Evolutionary conservation across 2,888 invertebrate species (phyloP), one percentile per base, ranked within the genome.

Genomic region (Cephus nigrinus): DNA sequence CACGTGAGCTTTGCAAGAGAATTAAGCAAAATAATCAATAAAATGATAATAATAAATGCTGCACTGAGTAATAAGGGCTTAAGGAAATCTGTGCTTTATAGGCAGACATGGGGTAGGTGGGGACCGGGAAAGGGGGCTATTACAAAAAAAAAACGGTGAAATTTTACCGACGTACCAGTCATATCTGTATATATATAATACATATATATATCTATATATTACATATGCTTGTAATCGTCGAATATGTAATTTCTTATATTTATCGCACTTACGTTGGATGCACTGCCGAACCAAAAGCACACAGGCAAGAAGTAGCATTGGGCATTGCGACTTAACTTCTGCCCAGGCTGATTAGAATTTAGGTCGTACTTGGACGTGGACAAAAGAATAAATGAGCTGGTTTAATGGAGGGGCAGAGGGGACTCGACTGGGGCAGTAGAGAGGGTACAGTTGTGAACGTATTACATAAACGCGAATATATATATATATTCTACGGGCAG

Each of bases 251-350:
- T 31, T 30, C 23, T 31, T 31, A 71, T 33, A 33, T 12, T 71
- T 31, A 71, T 71, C 71, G 32, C 31, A 15, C 32, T 71, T 71
- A 71, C 71, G 31, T 31, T 71, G 31, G 71, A 31, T 31, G 71
- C 74, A 74, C 74, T 74, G 74, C 74, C 74, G 36, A 74, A 74
- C 36, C 36, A 23, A 74, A 74, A 35, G 23, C 74, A 74, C 34
- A 73, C 33, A 74, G 74, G 74, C 74, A 74, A 74, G 74, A 74
- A 74, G n/a, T 32, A 74, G 32, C 32, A 74, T 74, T n/a, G 36
- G 30, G n/a, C 34, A 74, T 34, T 34, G n/a, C 12, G 12, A 31
- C 4, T 15, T 71, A 71, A 30, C 5, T 71, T 15, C 12, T 71
- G 71, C 71, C 71, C n/a, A 71, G 71, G 4, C 71, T 31, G 12